phyloP scores from a whole-genome alignment of 2,888 invertebrate species.

The Abrostola tripartita region DNA sequence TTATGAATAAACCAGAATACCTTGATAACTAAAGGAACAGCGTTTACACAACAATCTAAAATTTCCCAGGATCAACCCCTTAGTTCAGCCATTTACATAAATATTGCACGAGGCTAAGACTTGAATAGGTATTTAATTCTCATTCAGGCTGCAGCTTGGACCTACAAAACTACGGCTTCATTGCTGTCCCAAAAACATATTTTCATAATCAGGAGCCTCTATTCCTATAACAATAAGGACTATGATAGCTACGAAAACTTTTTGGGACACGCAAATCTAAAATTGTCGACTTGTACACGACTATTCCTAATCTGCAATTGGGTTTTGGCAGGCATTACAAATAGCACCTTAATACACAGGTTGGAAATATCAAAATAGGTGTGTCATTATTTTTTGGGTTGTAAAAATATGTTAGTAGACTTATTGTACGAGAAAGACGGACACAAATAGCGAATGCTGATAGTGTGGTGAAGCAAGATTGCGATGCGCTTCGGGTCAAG shows the following conservation, averaged over 20 bases:
- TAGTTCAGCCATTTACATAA: constrained; percentile 70
- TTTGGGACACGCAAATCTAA: constrained; percentile 17
- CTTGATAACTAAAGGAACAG: constrained; percentile 47
- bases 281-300: constrained; percentile 38
- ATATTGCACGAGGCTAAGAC: constrained; percentile 69
- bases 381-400: neutral
- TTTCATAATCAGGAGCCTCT: constrained; percentile 6
- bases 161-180: constrained; percentile 31
- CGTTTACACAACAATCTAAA: constrained; percentile 52
- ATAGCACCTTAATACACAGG: constrained; percentile 18
- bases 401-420: constrained; percentile 38
- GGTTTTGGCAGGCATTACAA: constrained; percentile 9
- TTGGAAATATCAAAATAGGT: constrained; percentile 29
- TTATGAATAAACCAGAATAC: constrained; percentile 38
- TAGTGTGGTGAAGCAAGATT: constrained; percentile 62
- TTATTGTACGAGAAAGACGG: constrained; percentile 62
- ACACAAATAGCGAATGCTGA: constrained; percentile 59
- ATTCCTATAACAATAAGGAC: constrained; percentile 23
- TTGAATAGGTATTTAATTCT: constrained; percentile 77
- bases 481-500: constrained; percentile 57
- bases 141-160: constrained; percentile 68
- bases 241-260: constrained; percentile 20
- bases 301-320: constrained; percentile 33
- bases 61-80: constrained; percentile 59
- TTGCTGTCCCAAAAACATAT: constrained; percentile 9